Conservation (phyloP, 1,140 invertebrate genomes). For the Ridgeia piscesae region DNA sequence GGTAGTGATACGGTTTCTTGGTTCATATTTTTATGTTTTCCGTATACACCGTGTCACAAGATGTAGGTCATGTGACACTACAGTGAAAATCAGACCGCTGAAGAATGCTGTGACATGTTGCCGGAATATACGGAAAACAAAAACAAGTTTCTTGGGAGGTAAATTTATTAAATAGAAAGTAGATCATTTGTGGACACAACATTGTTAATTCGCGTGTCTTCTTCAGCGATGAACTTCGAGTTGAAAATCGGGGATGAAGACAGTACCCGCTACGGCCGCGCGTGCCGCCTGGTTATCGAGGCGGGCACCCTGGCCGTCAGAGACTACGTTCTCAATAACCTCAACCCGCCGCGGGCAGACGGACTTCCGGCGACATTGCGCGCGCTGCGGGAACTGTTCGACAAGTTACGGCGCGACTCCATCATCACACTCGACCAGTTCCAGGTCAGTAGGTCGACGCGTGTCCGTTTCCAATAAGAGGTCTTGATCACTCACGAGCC, state of each 20-base stretch:
- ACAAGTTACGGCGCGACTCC: background rate
- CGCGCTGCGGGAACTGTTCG: background rate
- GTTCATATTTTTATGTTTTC: too few species aligned
- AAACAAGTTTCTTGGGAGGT: too few species aligned
- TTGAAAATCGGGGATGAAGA: background rate
- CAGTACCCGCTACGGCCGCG: background rate
- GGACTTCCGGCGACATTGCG: background rate
- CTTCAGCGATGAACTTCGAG: conserved; percentile 3
- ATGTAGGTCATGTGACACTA: too few species aligned
- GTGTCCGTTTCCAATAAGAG: too few species aligned
- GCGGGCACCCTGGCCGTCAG: background rate
- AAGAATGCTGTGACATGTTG: too few species aligned
- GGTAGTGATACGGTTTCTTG: too few species aligned
- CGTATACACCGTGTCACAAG: too few species aligned
- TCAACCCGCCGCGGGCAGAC: background rate
- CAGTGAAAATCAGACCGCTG: too few species aligned
- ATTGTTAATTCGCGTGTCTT: background rate
- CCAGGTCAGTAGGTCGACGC: background rate
- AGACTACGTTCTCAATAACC: background rate
- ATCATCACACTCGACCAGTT: background rate
- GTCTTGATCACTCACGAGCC: too few species aligned
- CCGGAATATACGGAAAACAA: too few species aligned
- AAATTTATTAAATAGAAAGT: too few species aligned
- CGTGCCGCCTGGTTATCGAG: background rate
- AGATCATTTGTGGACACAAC: too few species aligned